Evolutionary conservation across 2,888 invertebrate species (phyloP).

Genomic region (Vandiemenella viatica): DNA sequence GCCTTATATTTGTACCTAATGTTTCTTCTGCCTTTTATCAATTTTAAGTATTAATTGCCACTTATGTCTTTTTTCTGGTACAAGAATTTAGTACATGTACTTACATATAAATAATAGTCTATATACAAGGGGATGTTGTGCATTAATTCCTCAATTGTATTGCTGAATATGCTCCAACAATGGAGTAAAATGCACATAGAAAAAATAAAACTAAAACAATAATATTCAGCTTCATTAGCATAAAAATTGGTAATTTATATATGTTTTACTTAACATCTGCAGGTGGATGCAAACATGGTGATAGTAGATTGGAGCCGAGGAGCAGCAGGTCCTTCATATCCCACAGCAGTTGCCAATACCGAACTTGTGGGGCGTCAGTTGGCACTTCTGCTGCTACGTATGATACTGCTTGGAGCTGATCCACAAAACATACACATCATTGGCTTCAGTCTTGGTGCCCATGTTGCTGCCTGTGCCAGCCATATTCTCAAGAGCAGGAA

Average conservation of each 20-base stretch:
- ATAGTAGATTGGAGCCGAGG: conserved; percentile 41
- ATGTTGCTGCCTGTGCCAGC: conserved; percentile 42
- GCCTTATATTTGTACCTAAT: no score
- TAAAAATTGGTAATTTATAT: not conserved
- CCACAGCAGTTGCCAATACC: conserved; percentile 41
- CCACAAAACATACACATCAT: conserved; percentile 35
- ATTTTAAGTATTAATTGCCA: no score
- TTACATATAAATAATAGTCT: no score
- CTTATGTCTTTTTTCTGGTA: no score
- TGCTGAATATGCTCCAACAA: no score
- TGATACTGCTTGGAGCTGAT: conserved; percentile 31
- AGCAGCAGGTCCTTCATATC: conserved; percentile 38
- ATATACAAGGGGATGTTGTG: no score
- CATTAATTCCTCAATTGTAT: no score
- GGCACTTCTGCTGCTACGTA: conserved; percentile 34
- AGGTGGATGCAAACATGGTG: conserved; percentile 40
- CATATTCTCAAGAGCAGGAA: conserved; percentile 33
- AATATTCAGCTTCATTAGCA: no score
- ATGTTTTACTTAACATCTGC: conserved; percentile 7
- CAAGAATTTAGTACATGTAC: no score
- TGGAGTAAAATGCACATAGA: no score
- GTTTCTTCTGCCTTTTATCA: no score
- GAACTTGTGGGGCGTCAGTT: conserved; percentile 42
- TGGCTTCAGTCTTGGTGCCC: conserved; percentile 45
- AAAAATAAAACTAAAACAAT: no score